Evolutionary conservation across 2,113 vertebrate genomes (phyloP).

Genomic region (Pseudopodoces humilis): DNA sequence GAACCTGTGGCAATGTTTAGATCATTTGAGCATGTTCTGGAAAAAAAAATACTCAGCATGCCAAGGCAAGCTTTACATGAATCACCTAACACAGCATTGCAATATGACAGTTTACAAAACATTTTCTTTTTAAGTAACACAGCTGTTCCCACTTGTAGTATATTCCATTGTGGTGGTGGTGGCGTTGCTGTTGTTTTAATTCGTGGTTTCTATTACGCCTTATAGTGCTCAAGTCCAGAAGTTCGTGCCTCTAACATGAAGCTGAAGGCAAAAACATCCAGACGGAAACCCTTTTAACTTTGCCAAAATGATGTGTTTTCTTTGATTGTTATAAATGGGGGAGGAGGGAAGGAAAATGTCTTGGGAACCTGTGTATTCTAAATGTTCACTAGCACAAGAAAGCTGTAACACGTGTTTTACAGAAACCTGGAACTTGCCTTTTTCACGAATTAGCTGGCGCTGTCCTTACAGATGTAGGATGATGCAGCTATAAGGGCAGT

Average conservation of each 20-base stretch:
- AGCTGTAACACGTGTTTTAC: conserved; percentile 66
- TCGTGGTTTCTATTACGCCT: conserved; percentile 82
- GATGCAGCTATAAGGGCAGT: conserved; percentile 66
- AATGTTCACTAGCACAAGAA: conserved; percentile 68
- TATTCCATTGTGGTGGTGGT: conserved; percentile 41
- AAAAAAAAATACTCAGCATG: conserved; percentile 21
- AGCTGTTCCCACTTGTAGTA: conserved; percentile 69
- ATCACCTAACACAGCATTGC: conserved; percentile 62
- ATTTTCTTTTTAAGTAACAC: conserved; percentile 52
- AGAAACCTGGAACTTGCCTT: conserved; percentile 67
- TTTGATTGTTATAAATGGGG: conserved; percentile 62
- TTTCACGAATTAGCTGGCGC: conserved; percentile 44
- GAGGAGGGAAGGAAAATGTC: conserved; percentile 28
- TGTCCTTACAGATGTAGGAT: conserved; percentile 61
- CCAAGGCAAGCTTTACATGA: conserved; percentile 66
- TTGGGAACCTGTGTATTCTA: conserved; percentile 65
- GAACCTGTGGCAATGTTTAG: conserved; percentile 55
- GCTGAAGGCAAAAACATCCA: conserved; percentile 67
- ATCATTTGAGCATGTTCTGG: conserved; percentile 67
- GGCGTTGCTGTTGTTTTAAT: conserved; percentile 37
- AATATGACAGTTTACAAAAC: conserved; percentile 71
- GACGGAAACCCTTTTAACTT: conserved; percentile 51
- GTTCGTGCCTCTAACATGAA: conserved; percentile 76
- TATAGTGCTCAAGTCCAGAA: conserved; percentile 77
- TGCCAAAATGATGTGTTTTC: conserved; percentile 70